Evolutionary conservation across 2,888 invertebrate species (phyloP).

Genomic region (Lochmaea capreae): DNA sequence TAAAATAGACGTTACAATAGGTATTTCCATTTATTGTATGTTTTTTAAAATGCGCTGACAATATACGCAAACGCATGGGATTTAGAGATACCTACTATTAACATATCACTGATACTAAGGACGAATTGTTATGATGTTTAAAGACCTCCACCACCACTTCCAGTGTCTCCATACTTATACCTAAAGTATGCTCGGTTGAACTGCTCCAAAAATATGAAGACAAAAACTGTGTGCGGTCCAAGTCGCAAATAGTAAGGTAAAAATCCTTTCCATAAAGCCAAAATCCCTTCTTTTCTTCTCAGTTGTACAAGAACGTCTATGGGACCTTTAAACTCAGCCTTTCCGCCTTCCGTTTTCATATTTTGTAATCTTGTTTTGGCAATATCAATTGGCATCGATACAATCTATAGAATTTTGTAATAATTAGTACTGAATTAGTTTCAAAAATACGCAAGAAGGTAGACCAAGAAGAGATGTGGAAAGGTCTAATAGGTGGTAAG

Average conservation of each 20-base stretch:
- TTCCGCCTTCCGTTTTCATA: slow-evolving; percentile 88
- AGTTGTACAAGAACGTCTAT: slow-evolving; percentile 84
- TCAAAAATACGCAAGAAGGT: no score
- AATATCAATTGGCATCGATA: slow-evolving; percentile 99
- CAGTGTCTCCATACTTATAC: slow-evolving; percentile 11
- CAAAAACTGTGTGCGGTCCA: slow-evolving; percentile 98
- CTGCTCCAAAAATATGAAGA: slow-evolving; percentile 97
- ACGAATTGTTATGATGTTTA: background rate
- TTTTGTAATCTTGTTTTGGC: slow-evolving; percentile 98
- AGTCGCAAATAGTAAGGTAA: slow-evolving; percentile 96
- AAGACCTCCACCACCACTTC: background rate
- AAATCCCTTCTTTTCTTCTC: slow-evolving; percentile 87
- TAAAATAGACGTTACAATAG: no score
- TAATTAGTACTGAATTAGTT: no score
- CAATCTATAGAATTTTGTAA: slow-evolving; percentile 66
- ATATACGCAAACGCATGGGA: background rate
- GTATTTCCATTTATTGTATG: no score
- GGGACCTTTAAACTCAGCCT: slow-evolving; percentile 88
- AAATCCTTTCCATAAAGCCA: slow-evolving; percentile 98
- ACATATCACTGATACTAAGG: background rate
- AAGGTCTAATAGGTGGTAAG: no score
- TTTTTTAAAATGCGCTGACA: no score
- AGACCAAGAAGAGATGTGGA: no score
- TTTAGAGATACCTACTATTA: background rate
- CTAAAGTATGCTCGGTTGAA: slow-evolving; percentile 82